phyloP scores from a whole-genome alignment of 2,797 vertebrate genomes.

The Phalloptychus januarius region DNA sequence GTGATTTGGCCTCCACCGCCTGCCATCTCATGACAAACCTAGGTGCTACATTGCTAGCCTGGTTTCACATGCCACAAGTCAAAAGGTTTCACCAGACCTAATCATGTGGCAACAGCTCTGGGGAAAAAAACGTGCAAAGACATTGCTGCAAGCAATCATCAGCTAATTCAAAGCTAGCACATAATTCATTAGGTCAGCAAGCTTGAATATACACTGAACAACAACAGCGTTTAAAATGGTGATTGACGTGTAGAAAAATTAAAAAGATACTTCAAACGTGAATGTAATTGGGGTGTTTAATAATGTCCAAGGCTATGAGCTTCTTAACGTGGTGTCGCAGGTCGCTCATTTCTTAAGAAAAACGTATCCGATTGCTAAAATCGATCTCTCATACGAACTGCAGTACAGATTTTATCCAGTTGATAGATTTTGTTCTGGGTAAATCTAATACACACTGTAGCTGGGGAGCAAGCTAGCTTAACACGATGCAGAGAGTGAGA shows the following conservation, averaged over 20 bases:
- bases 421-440: neutral
- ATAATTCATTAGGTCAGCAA: neutral
- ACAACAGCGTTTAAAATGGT: neutral
- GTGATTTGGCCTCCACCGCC: slow-evolving; percentile 59
- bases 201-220: neutral
- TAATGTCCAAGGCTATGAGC: neutral
- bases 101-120: slow-evolving; percentile 2
- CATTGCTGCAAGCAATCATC: slow-evolving; percentile 8
- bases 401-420: neutral
- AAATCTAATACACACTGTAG: slow-evolving; percentile 11
- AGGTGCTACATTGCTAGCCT: slow-evolving; percentile 59
- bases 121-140: neutral
- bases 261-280: neutral
- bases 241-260: neutral
- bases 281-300: neutral
- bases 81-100: slow-evolving; percentile 27
- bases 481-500: slow-evolving; percentile 62
- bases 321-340: slow-evolving; percentile 1
- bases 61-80: slow-evolving; percentile 58
- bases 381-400: neutral
- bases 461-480: slow-evolving; percentile 43
- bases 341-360: neutral
- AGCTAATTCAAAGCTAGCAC: slow-evolving; percentile 15
- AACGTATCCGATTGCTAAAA: neutral
- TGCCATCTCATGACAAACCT: slow-evolving; percentile 58